These are phyloP conservation scores for Bolinopsis microptera DNA, from an alignment of 37 sponge, comb jelly and placozoan genomes.

Conservation along the genomic window DNA sequence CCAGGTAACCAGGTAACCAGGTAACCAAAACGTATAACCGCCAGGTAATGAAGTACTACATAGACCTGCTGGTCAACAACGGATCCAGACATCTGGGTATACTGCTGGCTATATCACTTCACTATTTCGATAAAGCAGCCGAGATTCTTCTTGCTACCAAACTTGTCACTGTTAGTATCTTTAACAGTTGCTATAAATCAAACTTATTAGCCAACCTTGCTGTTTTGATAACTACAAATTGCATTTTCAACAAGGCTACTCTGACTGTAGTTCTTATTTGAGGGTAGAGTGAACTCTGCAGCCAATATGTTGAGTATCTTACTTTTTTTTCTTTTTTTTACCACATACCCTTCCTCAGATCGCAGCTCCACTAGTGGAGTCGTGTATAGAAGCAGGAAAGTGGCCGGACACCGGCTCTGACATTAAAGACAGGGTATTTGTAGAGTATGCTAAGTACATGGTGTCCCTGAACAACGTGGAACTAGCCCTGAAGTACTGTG, in stretches of 20 bases:
- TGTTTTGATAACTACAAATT: not conserved
- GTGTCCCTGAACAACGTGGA: constrained; percentile 35
- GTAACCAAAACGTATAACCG: not conserved
- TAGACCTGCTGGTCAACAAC: constrained; percentile 24
- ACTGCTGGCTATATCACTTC: constrained; percentile 32
- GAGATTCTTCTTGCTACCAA: constrained; percentile 45
- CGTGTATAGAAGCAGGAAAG: constrained; percentile 50
- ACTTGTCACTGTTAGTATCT: constrained; percentile 30
- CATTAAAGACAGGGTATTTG: constrained; percentile 42
- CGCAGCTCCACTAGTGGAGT: constrained; percentile 41
- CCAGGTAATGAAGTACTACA: constrained; percentile 59
- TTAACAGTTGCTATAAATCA: too few relatives aligned
- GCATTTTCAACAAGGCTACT: too few relatives aligned
- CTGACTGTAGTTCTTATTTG: too few relatives aligned
- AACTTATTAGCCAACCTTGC: not conserved
- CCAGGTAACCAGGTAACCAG: too few relatives aligned
- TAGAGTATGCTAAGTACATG: constrained; percentile 62
- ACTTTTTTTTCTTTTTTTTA: too few relatives aligned
- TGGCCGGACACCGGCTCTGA: constrained; percentile 34
- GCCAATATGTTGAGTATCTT: too few relatives aligned
- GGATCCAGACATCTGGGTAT: constrained; percentile 38
- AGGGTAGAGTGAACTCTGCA: too few relatives aligned
- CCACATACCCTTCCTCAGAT: too few relatives aligned
- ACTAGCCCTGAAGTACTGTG: constrained; percentile 26
- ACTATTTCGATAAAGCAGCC: constrained; percentile 29